Conservation (phyloP, 2,113 vertebrate species). For the Amia ocellicauda region DNA sequence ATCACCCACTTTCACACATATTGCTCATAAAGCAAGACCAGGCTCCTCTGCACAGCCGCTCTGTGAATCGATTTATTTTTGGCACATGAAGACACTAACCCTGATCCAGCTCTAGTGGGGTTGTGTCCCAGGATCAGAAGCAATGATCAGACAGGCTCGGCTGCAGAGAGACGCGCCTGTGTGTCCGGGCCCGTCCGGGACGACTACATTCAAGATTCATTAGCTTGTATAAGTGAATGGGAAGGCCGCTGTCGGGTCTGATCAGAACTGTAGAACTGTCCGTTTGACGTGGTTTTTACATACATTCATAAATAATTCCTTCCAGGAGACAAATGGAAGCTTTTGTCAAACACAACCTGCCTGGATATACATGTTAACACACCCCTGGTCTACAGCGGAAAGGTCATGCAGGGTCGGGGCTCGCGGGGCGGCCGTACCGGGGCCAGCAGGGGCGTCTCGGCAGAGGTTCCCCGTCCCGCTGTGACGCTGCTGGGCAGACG, state of each 20-base stretch:
- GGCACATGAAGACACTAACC: background rate
- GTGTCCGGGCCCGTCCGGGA: background rate
- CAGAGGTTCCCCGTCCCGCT: no score
- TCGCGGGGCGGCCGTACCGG: background rate
- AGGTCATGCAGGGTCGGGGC: background rate
- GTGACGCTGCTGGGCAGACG: no score
- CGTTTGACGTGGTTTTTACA: background rate
- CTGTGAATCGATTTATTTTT: background rate
- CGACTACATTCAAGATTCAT: constrained; percentile 16
- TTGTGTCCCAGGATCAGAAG: no score
- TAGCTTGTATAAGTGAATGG: background rate
- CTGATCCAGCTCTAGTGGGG: background rate
- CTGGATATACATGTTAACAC: background rate
- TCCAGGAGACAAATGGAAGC: background rate
- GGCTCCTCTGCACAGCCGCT: no score
- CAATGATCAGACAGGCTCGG: no score
- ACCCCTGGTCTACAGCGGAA: background rate
- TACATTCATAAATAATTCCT: constrained; percentile 12
- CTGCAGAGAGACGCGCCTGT: no score
- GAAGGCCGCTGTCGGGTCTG: background rate
- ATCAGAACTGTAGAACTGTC: background rate
- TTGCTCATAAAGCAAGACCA: no score
- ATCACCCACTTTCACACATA: no score
- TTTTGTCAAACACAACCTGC: background rate
- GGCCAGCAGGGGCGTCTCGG: no score